Base-by-base conservation (phyloP, 2,888 invertebrate genomes). In the Noctua comes region DNA sequence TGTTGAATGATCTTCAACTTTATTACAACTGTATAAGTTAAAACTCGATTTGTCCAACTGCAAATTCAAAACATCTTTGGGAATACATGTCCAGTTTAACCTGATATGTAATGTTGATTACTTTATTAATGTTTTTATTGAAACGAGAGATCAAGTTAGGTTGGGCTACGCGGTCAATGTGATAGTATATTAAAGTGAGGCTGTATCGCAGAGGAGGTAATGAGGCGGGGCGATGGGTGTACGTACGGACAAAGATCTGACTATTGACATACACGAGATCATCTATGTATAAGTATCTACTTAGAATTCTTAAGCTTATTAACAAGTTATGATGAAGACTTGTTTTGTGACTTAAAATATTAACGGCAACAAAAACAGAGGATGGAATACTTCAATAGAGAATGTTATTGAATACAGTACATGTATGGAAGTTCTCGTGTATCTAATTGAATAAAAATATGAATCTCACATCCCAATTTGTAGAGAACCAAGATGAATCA, bases 201-300 rank as follows among this genome's bases (percentile, higher is more conserved):
- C 91, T 93, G 93, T 93, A 94, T 94, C 94, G 93, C 91, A 92
- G 94, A 94, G 93, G 95, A 95, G 95, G 95, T 93, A 94, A 95
- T 95, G 93, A 96, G 96, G 96, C 96, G 96, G 95, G 95, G 95
- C 95, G 89, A 94, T 95, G 95, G 95, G 94, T 94, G 94, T 96
- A 95, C 91, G 93, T 92, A 93, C 93, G 92, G 92, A 93, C 94
- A 93, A 94, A 95, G 94, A 95, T 94, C 93, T 92, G 90, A 93
- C 93, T 94, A 94, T 94, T 95, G 93, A 94, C 94, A 94, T 91
- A 92, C 91, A 91, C 91, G 89, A 91, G 91, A 90, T 90, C 86
- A 89, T 89, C 89, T 89, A 88, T 90, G 86, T 90, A 90, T 89
- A 92, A 90, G 88, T 90, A 92, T 91, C 92, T 91, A 90, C 90